phyloP scores from a whole-genome alignment of 1,140 invertebrate species.

The Polyergus mexicanus region DNA sequence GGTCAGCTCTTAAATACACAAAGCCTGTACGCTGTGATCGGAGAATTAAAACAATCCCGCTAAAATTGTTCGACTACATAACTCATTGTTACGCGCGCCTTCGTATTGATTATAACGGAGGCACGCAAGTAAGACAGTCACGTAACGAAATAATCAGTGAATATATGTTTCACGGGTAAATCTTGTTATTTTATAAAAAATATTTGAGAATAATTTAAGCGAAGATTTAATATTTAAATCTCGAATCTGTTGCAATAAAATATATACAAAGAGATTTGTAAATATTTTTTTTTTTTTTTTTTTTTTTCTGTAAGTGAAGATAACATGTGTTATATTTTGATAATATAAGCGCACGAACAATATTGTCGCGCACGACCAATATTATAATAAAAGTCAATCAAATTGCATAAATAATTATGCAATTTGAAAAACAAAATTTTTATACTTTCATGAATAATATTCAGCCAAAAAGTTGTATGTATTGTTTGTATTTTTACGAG shows the following conservation, averaged over 20 bases:
- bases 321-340: too few species aligned
- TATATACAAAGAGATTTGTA: too few species aligned
- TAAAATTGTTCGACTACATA: background rate
- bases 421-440: too few species aligned
- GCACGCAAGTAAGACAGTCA: slow-evolving; percentile 10
- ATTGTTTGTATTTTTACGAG: background rate
- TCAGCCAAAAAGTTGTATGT: background rate
- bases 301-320: too few species aligned
- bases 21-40: slow-evolving; percentile 52
- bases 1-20: slow-evolving; percentile 60
- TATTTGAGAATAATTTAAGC: background rate
- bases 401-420: too few species aligned
- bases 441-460: background rate
- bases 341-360: too few species aligned
- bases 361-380: too few species aligned
- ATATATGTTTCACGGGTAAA: background rate
- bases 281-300: too few species aligned
- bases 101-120: slow-evolving; percentile 25
- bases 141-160: slow-evolving; percentile 3
- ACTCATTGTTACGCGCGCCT: background rate
- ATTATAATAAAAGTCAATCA: too few species aligned
- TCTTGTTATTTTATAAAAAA: background rate
- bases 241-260: too few species aligned
- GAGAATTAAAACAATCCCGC: slow-evolving; percentile 33
- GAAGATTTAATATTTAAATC: background rate